Percentiles rank a stretch among this genome's conserved stretches.
Evolutionary conservation across 2,797 vertebrate species (phyloP).

Genomic region (Labeo calbasu): DNA sequence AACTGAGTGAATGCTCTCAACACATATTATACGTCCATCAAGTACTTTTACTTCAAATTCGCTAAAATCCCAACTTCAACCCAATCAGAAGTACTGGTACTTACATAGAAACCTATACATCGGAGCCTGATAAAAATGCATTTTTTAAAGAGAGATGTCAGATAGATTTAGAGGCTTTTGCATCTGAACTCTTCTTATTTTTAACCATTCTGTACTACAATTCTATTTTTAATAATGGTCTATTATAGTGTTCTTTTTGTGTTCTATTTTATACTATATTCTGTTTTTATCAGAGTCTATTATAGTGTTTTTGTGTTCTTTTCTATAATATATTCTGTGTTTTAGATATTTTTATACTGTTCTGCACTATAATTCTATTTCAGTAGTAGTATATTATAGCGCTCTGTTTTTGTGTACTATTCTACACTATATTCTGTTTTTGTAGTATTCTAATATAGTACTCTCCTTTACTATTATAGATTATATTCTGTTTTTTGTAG

Average conservation of each 20-base stretch:
- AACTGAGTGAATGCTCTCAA: too few species aligned
- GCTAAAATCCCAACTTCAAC: too few species aligned
- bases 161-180: too few species aligned
- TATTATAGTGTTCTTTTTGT: neutral
- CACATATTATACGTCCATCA: too few species aligned
- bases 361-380: neutral
- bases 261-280: neutral
- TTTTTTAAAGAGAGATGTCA: too few species aligned
- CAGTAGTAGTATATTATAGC: neutral
- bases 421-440: neutral
- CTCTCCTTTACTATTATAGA: too few species aligned
- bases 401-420: neutral
- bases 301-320: too few species aligned
- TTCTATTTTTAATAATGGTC: neutral
- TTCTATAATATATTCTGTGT: neutral
- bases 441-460: neutral
- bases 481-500: neutral
- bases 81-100: too few species aligned
- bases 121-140: too few species aligned
- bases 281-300: neutral
- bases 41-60: too few species aligned
- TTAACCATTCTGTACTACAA: neutral
- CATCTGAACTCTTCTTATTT: too few species aligned
- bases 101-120: too few species aligned
- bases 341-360: neutral